These are phyloP conservation scores for Scaptodrosophila latifasciaeformis DNA, from an alignment of 2,888 invertebrate genomes.

Conservation along the genomic window DNA sequence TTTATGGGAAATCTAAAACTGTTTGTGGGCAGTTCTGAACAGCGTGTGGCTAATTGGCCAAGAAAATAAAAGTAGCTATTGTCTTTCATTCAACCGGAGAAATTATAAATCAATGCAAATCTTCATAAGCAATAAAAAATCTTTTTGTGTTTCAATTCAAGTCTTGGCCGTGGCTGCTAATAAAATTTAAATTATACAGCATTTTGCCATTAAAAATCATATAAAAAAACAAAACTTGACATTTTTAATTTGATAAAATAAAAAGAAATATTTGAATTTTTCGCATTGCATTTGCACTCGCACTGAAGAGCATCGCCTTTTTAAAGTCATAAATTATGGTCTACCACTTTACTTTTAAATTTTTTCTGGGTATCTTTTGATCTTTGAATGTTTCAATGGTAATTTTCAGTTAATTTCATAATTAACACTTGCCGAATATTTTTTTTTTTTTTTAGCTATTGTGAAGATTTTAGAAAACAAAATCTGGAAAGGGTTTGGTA, in stretches of 20 bases:
- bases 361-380: neutral
- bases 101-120: slow-evolving; percentile 3
- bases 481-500: too few species aligned
- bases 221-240: neutral
- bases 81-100: neutral
- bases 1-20: too few species aligned
- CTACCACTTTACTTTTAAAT: neutral
- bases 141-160: slow-evolving; percentile 31
- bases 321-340: neutral
- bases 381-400: slow-evolving; percentile 20
- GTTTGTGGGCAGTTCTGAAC: too few species aligned
- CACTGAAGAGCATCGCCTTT: neutral
- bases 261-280: neutral
- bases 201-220: too few species aligned
- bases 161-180: slow-evolving; percentile 28
- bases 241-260: neutral
- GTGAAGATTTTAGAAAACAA: too few species aligned
- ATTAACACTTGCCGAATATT: slow-evolving; percentile 54
- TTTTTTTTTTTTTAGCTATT: too few species aligned
- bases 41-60: neutral
- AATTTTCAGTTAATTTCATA: slow-evolving; percentile 52
- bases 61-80: neutral
- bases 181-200: slow-evolving; percentile 32
- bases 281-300: neutral
- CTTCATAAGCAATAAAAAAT: neutral